phyloP scores from a whole-genome alignment of 2,888 invertebrate species.

The Gymnoscelis rufifasciata region DNA sequence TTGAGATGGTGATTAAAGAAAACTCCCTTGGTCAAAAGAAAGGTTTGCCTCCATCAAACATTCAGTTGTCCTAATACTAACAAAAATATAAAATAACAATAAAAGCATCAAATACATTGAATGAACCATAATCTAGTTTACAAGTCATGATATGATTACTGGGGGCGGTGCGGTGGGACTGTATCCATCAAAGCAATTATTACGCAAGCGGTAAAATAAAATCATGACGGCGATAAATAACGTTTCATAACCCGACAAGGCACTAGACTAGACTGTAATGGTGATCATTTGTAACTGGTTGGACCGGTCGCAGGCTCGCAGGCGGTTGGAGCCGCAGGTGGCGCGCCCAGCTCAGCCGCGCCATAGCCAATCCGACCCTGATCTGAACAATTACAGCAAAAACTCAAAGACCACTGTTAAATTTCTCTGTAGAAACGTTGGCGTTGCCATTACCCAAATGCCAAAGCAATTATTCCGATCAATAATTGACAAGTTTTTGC shows the following conservation, averaged over 20 bases:
- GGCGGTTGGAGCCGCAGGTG: constrained; percentile 44
- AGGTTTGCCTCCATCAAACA: no score
- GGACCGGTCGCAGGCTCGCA: constrained; percentile 45
- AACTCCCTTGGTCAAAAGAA: no score
- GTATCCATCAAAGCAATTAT: constrained; percentile 44
- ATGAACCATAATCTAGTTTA: constrained; percentile 19
- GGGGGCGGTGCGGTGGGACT: constrained; percentile 29
- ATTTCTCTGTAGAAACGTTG: constrained; percentile 32
- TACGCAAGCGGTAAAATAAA: constrained; percentile 63
- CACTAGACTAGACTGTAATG: constrained; percentile 36
- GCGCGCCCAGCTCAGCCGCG: constrained; percentile 34
- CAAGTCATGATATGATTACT: constrained; percentile 24
- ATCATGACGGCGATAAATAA: constrained; percentile 55
- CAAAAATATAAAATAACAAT: no score
- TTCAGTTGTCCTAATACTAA: no score
- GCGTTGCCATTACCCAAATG: constrained; percentile 30
- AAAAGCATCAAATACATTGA: no score
- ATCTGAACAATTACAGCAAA: constrained; percentile 28
- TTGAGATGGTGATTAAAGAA: no score
- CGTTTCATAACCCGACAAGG: constrained; percentile 57
- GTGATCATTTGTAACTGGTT: constrained; percentile 46
- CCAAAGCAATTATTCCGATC: constrained; percentile 30
- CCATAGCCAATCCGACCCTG: constrained; percentile 46
- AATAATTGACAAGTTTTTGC: constrained; percentile 24
- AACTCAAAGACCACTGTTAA: constrained; percentile 26